phyloP scores from a whole-genome alignment of 2,797 vertebrate genomes.

The Tarsius wallacei region DNA sequence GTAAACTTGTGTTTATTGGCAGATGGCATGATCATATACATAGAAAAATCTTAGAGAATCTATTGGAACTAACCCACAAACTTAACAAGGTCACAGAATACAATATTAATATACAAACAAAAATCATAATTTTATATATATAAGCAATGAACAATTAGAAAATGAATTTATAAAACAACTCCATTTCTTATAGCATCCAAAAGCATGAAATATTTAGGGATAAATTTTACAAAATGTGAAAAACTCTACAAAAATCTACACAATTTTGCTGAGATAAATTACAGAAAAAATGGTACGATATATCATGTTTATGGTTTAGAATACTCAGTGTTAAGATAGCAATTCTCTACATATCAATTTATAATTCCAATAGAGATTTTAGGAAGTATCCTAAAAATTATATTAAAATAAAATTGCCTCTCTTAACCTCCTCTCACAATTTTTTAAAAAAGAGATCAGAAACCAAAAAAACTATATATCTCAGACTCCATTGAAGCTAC shows the following conservation, averaged over 20 bases:
- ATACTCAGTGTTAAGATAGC: neutral
- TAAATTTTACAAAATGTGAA: neutral
- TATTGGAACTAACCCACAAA: neutral
- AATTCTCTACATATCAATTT: neutral
- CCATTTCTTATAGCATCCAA: neutral
- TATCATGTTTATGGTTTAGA: neutral
- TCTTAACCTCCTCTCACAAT: neutral
- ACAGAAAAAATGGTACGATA: neutral
- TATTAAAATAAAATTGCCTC: neutral
- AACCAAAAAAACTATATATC: neutral
- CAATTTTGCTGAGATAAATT: constrained; percentile 12
- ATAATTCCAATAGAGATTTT: neutral
- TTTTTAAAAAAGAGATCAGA: neutral
- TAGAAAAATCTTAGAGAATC: neutral
- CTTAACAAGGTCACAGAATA: neutral
- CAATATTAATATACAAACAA: neutral
- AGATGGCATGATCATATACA: neutral
- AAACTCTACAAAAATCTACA: neutral
- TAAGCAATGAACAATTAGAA: neutral
- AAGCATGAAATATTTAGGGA: neutral
- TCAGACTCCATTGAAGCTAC: neutral
- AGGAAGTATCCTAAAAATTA: constrained; percentile 2
- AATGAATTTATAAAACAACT: neutral
- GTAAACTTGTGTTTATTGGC: neutral
- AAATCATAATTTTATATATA: neutral